phyloP scores from a whole-genome alignment of 2,888 invertebrate genomes.

The Stenolophus ochropezus region DNA sequence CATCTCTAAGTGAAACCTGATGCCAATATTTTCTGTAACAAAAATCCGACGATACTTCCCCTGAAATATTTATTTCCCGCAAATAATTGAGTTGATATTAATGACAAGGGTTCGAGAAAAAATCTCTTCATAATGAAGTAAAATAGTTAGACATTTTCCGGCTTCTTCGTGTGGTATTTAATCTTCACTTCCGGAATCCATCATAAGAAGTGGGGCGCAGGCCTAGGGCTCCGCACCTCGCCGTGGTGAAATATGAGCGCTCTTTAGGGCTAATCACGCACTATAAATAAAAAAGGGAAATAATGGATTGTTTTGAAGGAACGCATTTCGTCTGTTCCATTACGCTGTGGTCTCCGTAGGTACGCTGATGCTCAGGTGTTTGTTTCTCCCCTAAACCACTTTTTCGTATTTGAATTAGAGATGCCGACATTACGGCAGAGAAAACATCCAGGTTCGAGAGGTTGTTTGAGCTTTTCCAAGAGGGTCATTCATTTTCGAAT shows the following conservation, averaged over 20 bases:
- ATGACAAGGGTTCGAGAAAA: constrained; percentile 43
- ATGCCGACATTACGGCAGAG: background rate
- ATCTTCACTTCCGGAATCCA: constrained; percentile 58
- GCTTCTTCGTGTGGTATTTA: constrained; percentile 54
- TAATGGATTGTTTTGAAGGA: constrained; percentile 51
- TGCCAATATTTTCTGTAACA: background rate
- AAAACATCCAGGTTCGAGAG: too few species aligned
- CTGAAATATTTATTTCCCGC: constrained; percentile 16
- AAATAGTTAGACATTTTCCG: constrained; percentile 54
- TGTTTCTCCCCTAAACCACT: background rate
- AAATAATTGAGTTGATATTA: constrained; percentile 47
- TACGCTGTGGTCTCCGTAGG: background rate
- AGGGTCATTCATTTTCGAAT: too few species aligned
- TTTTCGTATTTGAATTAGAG: constrained; percentile 17
- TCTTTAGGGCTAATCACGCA: constrained; percentile 56
- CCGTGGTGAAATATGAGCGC: constrained; percentile 46
- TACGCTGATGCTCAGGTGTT: constrained; percentile 26
- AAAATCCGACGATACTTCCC: background rate
- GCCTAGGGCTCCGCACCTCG: constrained; percentile 21
- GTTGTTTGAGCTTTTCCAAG: too few species aligned
- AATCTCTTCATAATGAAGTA: constrained; percentile 58
- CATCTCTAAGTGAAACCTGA: constrained; percentile 8
- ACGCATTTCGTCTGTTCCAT: constrained; percentile 29
- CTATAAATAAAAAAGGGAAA: constrained; percentile 50
- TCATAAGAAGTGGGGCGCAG: constrained; percentile 54